Evolutionary conservation across 1,140 invertebrate genomes (phyloP), one percentile per base, ranked within the genome.

Genomic region (Rhopalosiphum maidis): DNA sequence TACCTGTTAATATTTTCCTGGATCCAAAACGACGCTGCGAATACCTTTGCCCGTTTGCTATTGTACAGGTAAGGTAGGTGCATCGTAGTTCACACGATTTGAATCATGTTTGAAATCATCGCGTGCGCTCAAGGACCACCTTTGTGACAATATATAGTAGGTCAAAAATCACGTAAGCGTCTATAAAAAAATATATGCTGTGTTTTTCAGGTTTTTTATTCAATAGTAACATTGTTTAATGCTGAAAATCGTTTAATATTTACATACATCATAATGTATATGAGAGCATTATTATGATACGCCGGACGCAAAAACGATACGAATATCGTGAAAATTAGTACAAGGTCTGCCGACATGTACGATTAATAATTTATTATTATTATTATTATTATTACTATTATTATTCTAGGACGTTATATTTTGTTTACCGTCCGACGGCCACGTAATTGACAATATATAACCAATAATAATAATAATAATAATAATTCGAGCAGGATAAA

Each of bases 311-410:
- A 54, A 89, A 89, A 89, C 9, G n/a, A 54, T 23, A n/a, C 2
- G 88, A 37, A 51, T 41, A 22, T 55, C 48, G 48, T 35, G 51
- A 37, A 55, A 89, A 89, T 55, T 55, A 89, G 88, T 54, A 89
- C 88, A 55, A 89, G 88, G 88, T 89, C 88, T 54, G 8, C 51
- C 22, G 22, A 8, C 21, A 2, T 18, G 11, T n/a, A 55, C 51
- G 35, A 87, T 48, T 48, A 87, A 21, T 87, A 86, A n/a, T 86
- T 46, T 46, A 30, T 85, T 23, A 86, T n/a, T 95, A 95, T 60
- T 22, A 25, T 60, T 82, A 35, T n/a, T 35, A 11, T 3, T 82
- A 35, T n/a, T 35, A 11, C 11, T 41, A 35, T 35, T 88, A 51
- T 89, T 89, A 89, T 89, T 89, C 88, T 55, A 37, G 48, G 37